Evolutionary conservation across 2,797 vertebrate genomes (phyloP).

Genomic region (Aplochiton taeniatus): DNA sequence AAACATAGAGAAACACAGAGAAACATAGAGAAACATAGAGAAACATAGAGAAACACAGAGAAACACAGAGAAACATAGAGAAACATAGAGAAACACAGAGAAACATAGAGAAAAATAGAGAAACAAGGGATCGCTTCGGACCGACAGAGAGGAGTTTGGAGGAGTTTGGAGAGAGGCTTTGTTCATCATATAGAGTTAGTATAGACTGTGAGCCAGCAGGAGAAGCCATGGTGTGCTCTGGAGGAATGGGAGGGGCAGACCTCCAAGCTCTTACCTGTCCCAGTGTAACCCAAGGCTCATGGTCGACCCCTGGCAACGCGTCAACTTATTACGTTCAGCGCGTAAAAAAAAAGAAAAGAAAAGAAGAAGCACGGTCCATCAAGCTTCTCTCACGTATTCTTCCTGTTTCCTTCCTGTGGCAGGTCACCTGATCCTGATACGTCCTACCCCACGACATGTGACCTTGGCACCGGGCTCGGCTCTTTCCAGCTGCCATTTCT

Average conservation of each 20-base stretch:
- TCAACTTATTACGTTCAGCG: too few species aligned
- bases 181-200: too few species aligned
- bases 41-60: slow-evolving; percentile 6
- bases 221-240: too few species aligned
- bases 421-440: slow-evolving; percentile 25
- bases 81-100: slow-evolving; percentile 3
- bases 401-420: slow-evolving; percentile 24
- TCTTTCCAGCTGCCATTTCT: neutral
- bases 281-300: too few species aligned
- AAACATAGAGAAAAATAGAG: slow-evolving; percentile 8
- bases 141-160: too few species aligned
- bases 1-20: slow-evolving; percentile 6
- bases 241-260: too few species aligned
- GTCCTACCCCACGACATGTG: slow-evolving; percentile 20
- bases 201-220: too few species aligned
- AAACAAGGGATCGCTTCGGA: neutral
- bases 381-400: slow-evolving; percentile 11
- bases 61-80: slow-evolving; percentile 7
- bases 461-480: slow-evolving; percentile 18
- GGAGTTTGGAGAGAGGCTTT: too few species aligned
- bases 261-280: too few species aligned
- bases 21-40: slow-evolving; percentile 6
- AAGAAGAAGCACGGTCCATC: too few species aligned
- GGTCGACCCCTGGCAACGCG: too few species aligned
- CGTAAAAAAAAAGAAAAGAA: too few species aligned